Evolutionary conservation across 2,113 vertebrate species (phyloP), one percentile per base, ranked within the genome.

Genomic region (Tonatia bakeri): DNA sequence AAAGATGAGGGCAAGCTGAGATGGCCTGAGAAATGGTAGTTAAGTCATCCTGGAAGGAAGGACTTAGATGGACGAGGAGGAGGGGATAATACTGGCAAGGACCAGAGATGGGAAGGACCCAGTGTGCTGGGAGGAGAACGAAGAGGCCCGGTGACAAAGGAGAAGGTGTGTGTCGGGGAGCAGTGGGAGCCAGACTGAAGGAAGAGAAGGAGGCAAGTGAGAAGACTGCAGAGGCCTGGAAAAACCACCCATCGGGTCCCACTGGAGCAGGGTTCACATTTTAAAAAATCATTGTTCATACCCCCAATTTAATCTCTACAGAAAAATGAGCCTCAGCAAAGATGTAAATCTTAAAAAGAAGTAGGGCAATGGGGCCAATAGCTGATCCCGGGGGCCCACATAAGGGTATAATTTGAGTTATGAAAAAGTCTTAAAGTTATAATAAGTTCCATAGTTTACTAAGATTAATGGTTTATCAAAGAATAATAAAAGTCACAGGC

Each of bases 241-340:
- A 95, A 79, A 94, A 87, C 9, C 73, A 65, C 38, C 43, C 16
- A 28, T 4, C 59, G 64, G 33, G 70, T 91, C 13, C 50, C 17
- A 80, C 33, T 70, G 67, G 72, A 31, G 65, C 33, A 40, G 61
- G 36, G 40, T 47, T 40, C 26, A 69, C 45, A 67, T 69, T 94
- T 56, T 43, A 87, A 65, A 80, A 80, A 82, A 86, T 84, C 43
- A 93, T 75, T 95, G 94, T 81, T 50, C 24, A 90, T 43, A 81
- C 45, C 17, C 26, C 5, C 20, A 77, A 40, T 54, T 94, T 94
- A 91, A 83, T 3, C 31, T 83, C n/a, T 26, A 83, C 9, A 90
- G 61, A 65, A 95, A 90, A 91, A 31, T 43, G 36, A 82, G 47
- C 47, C 17, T 77, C 50, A 8, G 9, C 81, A 56, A 87, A 95